Evolutionary conservation across 1,140 invertebrate genomes (phyloP), one percentile per base, ranked within the genome.

Genomic region (Leptinotarsa lineolata): DNA sequence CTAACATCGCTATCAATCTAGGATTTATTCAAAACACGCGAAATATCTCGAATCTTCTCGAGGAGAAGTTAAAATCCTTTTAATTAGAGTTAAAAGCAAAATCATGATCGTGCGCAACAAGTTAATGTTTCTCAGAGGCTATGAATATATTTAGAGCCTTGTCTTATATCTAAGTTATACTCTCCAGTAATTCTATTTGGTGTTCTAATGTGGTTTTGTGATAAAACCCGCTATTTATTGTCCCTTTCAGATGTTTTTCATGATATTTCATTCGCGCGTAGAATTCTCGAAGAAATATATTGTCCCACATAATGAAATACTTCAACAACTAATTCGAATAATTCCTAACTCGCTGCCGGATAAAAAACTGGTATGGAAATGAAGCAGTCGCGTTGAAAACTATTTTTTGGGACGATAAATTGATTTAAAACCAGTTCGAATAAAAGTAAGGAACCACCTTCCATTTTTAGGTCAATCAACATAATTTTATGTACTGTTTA

Each of bases 71-170:
- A 20, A 67, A 67, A 67, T 67, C 65, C 65, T 67, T 18, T 67
- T 67, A 67, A 67, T 67, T 67, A 67, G 65, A 67, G 65, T 45
- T 67, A 67, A 67, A 67, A 67, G 65, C 65, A 67, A 67, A 67
- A 67, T 67, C 65, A 67, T 67, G 65, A 67, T 67, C 65, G 24
- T n/a, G 61, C 20, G 13, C 13, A 30, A 67, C 24, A 45, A 67
- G 65, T 67, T 67, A 67, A 67, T 45, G 65, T n/a, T 67, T 45
- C 22, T 67, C 18, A 67, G 65, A 67, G 65, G 39, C 65, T 67
- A 67, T 67, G 65, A 67, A 67, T 67, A 67, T 45, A 67, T 46
- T 67, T 46, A 45, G 8, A 39, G 4, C 24, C 61, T 63, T 63
- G 65, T 67, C 65, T 67, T 67, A 21, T 16, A 67, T 67, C 65